These are phyloP conservation scores for Neodon shergylaensis DNA, from an alignment of 2,113 vertebrate species.

Conservation along the genomic window DNA sequence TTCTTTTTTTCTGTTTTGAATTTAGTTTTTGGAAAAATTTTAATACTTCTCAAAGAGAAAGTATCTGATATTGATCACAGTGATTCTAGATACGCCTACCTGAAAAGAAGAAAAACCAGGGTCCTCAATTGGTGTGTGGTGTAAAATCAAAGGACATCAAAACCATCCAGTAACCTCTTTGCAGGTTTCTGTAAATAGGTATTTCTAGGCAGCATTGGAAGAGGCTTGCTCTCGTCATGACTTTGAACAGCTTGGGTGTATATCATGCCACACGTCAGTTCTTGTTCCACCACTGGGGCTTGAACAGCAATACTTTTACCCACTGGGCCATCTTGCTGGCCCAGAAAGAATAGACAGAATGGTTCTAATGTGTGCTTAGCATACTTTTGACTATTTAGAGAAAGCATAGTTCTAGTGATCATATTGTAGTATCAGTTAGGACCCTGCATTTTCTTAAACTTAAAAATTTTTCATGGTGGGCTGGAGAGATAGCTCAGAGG, in stretches of 20 bases:
- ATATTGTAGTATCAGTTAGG: neutral
- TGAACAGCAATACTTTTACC: neutral
- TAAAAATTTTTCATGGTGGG: neutral
- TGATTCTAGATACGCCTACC: neutral
- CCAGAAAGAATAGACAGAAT: neutral
- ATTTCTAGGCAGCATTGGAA: neutral
- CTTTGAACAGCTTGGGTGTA: neutral
- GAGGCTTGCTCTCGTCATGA: neutral
- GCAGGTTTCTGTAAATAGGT: neutral
- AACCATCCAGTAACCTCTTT: neutral
- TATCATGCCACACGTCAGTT: neutral
- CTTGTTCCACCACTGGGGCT: neutral
- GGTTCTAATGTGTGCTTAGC: neutral
- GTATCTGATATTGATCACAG: neutral
- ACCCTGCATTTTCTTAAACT: neutral
- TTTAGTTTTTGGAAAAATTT: conserved; percentile 42
- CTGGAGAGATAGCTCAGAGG: neutral
- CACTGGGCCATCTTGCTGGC: neutral
- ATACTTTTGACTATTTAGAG: conserved; percentile 19
- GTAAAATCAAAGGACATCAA: neutral
- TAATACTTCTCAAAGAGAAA: conserved; percentile 4
- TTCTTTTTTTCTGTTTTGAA: conserved; percentile 40
- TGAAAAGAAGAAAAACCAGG: neutral
- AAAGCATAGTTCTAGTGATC: neutral
- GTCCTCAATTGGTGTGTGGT: neutral